phyloP scores from a whole-genome alignment of 2,797 vertebrate genomes.

The Pangasius djambal region DNA sequence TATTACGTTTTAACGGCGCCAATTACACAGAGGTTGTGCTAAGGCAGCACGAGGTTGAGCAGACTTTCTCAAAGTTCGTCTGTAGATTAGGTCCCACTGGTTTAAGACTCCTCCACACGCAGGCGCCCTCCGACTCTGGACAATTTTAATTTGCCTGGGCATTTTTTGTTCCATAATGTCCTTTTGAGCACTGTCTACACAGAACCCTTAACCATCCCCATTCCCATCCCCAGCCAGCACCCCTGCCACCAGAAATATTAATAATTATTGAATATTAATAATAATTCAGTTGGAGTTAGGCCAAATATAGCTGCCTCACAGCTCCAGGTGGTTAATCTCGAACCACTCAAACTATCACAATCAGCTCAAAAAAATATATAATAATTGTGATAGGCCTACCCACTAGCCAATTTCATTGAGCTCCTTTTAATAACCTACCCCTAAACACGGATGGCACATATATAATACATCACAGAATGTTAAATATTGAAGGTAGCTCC shows the following conservation, averaged over 20 bases:
- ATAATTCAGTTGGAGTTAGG: background rate
- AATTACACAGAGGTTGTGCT: background rate
- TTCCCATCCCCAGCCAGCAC: background rate
- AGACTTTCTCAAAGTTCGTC: background rate
- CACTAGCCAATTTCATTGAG: background rate
- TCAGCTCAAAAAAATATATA: background rate
- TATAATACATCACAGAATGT: conserved; percentile 12
- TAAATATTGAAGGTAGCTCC: conserved; percentile 42
- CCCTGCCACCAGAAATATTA: background rate
- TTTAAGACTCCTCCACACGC: background rate
- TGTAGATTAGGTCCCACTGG: background rate
- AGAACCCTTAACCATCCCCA: background rate
- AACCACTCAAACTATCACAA: background rate
- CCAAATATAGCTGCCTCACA: background rate
- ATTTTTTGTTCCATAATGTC: background rate
- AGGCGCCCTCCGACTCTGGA: background rate
- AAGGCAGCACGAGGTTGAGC: background rate
- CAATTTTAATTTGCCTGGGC: background rate
- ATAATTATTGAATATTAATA: background rate
- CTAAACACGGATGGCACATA: background rate
- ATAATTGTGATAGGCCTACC: background rate
- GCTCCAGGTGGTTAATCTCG: background rate
- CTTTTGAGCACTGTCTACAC: background rate
- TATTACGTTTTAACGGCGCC: background rate
- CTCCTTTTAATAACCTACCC: background rate